Evolutionary conservation across 2,888 invertebrate genomes (phyloP).

Genomic region (Erpobdella octoculata): DNA sequence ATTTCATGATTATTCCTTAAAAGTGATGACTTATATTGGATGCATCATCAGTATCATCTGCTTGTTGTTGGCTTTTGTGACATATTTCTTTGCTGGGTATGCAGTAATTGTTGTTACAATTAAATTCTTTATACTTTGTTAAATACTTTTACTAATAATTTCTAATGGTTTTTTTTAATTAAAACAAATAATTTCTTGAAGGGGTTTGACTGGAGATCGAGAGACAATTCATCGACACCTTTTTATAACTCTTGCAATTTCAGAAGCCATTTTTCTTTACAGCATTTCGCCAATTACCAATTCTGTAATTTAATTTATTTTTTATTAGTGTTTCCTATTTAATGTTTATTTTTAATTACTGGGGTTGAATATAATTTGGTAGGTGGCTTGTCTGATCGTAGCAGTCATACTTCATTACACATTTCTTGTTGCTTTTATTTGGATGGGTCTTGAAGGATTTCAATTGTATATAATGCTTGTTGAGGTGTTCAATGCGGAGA

Average conservation of each 20-base stretch:
- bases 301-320: conserved; percentile 6
- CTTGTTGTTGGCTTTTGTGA: conserved; percentile 67
- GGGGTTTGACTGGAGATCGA: conserved; percentile 61
- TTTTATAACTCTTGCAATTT: conserved; percentile 79
- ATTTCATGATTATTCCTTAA: conserved; percentile 50
- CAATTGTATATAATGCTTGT: conserved; percentile 89
- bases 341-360: too few species aligned
- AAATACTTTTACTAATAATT: not conserved
- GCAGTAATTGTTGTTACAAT: conserved; percentile 39
- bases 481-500: conserved; percentile 83
- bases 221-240: conserved; percentile 93
- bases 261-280: conserved; percentile 79
- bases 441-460: conserved; percentile 95
- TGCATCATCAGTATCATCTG: conserved; percentile 75
- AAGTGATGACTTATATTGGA: conserved; percentile 71
- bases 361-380: conserved; percentile 48
- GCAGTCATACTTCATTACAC: conserved; percentile 71
- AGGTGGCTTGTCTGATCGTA: conserved; percentile 48
- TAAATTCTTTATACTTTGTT: not conserved
- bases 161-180: not conserved
- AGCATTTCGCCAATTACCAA: conserved; percentile 76
- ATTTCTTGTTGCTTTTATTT: conserved; percentile 82
- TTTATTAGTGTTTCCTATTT: too few species aligned
- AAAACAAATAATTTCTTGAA: conserved; percentile 32
- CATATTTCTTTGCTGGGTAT: conserved; percentile 73